A percentile compares a stretch with the other conserved stretches of the same genome.
Conservation (phyloP, 2,888 invertebrate species). For the Ennomos erosarius region DNA sequence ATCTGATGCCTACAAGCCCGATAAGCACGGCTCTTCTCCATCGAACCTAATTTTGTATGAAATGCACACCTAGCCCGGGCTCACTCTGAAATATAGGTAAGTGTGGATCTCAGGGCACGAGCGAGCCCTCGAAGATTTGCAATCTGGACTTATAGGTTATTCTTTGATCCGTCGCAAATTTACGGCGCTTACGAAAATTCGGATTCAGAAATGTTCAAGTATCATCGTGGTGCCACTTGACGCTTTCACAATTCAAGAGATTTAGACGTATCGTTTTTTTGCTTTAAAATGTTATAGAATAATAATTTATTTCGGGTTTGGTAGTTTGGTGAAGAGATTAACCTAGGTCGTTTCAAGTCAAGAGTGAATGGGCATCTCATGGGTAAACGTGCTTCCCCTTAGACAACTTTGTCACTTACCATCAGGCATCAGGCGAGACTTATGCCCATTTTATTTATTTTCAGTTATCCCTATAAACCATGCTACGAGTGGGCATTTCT, state of each 20-base stretch:
- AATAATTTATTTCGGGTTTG: too few relatives aligned
- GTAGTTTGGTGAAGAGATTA: too few relatives aligned
- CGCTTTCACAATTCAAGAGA: neutral
- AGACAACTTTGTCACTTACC: too few relatives aligned
- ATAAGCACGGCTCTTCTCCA: slow-evolving; percentile 49
- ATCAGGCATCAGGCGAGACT: too few relatives aligned
- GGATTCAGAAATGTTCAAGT: slow-evolving; percentile 16
- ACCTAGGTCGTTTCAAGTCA: too few relatives aligned
- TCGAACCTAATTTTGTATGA: slow-evolving; percentile 30
- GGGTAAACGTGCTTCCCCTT: too few relatives aligned
- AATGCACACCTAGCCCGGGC: slow-evolving; percentile 29
- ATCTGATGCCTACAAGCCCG: slow-evolving; percentile 42
- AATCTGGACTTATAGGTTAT: slow-evolving; percentile 16
- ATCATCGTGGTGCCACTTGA: neutral
- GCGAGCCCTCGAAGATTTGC: slow-evolving; percentile 18
- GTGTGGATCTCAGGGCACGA: slow-evolving; percentile 21
- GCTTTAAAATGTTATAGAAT: too few relatives aligned
- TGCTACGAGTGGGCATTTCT: too few relatives aligned
- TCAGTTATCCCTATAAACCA: too few relatives aligned
- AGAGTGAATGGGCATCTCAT: too few relatives aligned
- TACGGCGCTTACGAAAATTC: slow-evolving; percentile 16
- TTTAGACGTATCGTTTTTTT: neutral
- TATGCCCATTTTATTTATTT: too few relatives aligned
- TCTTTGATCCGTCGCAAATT: slow-evolving; percentile 27
- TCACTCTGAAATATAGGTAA: slow-evolving; percentile 26